Conservation (phyloP, 2,888 invertebrate species). For the Nineta flava region DNA sequence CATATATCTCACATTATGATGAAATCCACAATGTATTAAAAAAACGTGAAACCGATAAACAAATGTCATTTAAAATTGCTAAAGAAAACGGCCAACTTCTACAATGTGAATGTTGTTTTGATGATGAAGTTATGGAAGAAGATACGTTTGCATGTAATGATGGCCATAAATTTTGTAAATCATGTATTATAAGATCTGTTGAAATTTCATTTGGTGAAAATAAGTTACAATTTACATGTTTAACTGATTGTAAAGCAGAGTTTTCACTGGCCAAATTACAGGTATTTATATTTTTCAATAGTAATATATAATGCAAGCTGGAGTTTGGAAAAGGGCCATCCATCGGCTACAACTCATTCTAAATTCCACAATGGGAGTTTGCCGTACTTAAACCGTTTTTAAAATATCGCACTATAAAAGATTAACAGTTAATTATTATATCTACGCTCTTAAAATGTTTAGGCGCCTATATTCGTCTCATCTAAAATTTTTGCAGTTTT, state of each 20-base stretch:
- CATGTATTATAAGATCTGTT: slow-evolving; percentile 25
- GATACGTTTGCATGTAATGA: slow-evolving; percentile 25
- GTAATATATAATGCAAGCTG: not conserved
- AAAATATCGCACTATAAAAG: no score
- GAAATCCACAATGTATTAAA: slow-evolving; percentile 18
- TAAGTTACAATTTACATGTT: slow-evolving; percentile 28
- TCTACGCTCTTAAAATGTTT: no score
- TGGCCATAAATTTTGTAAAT: slow-evolving; percentile 30
- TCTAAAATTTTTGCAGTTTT: no score
- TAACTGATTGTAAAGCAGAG: slow-evolving; percentile 23
- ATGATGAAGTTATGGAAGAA: slow-evolving; percentile 31
- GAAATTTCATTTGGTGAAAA: slow-evolving; percentile 27
- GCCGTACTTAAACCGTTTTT: no score
- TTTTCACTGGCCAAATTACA: slow-evolving; percentile 23
- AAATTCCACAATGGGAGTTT: no score
- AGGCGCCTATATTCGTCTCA: no score
- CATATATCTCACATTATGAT: slow-evolving; percentile 19
- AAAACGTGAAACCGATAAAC: not conserved
- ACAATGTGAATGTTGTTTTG: slow-evolving; percentile 36
- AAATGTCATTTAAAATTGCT: slow-evolving; percentile 17
- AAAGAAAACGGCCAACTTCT: slow-evolving; percentile 24
- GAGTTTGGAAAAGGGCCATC: not conserved
- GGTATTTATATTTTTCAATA: slow-evolving; percentile 13
- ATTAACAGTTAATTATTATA: no score
- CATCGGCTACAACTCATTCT: not conserved